Base-by-base conservation (phyloP, 2,113 vertebrate genomes). In the Emydocephalus ijimae region DNA sequence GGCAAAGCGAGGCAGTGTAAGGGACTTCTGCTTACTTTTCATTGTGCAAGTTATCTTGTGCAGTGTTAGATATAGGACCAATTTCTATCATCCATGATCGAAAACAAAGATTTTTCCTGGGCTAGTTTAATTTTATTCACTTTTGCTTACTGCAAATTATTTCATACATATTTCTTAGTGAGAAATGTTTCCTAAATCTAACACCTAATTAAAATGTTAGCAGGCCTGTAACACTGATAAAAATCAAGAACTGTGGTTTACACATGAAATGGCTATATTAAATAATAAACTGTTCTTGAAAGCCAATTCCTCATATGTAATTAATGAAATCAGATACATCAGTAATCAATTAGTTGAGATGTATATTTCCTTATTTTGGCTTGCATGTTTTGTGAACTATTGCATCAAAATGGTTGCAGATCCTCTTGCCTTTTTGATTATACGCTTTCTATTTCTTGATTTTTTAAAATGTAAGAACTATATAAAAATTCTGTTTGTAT, bases 1-100 rank as follows among this genome's bases (percentile, higher is more conserved):
- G 98, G 99, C 99, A 98, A 99, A 99, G 98, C 98, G 99, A 98
- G 99, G 99, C 98, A 99, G 98, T 98, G 99, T 99, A 99, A 99
- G 98, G 96, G 96, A 95, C 96, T 98, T 98, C 97, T 96, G 97
- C 97, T 98, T 97, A 97, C 97, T 98, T 97, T 96, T 97, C 97
- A 97, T 97, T 97, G 97, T 98, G 96, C 98, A 97, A 97, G 98
- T 97, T 96, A 93, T 96, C 97, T 97, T 97, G 97, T 97, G 96
- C 98, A 98, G 98, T 98, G 98, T 98, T 98, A 98, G 98, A 98
- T 98, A 97, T 98, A 98, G 98, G 98, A 98, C 96, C 97, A 93
- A 95, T 96, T 96, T 97, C 97, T 95, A 57, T 93, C 9, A 50
- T 43, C 0, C 90, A 94, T 97, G 97, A 93, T 93, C 93, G 96